phyloP scores from a whole-genome alignment of 2,888 invertebrate genomes.

The Leptothorax acervorum region DNA sequence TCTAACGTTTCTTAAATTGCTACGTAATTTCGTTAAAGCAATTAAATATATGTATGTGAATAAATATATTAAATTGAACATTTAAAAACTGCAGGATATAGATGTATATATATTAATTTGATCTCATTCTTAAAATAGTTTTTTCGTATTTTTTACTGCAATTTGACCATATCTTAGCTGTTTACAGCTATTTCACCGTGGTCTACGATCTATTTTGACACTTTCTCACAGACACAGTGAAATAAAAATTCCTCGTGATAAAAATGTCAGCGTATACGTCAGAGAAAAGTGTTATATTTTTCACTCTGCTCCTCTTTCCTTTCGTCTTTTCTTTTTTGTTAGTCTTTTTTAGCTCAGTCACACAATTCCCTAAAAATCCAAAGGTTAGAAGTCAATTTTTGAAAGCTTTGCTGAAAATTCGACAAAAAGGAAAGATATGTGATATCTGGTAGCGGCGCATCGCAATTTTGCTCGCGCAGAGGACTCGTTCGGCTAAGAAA shows the following conservation, averaged over 20 bases:
- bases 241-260: conserved; percentile 24
- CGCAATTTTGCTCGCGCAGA: neutral
- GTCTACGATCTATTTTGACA: conserved; percentile 11
- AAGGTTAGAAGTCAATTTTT: neutral
- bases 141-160: neutral
- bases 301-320: neutral
- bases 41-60: neutral
- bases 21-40: neutral
- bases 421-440: neutral
- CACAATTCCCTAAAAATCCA: neutral
- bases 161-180: conserved; percentile 6
- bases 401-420: neutral
- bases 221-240: conserved; percentile 4
- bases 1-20: neutral
- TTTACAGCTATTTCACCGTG: neutral
- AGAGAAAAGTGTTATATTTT: conserved; percentile 30
- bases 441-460: neutral
- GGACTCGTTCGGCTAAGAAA: conserved; percentile 1
- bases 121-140: neutral
- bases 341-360: neutral
- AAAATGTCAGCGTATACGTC: conserved; percentile 26
- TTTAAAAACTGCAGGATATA: neutral
- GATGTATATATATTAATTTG: neutral
- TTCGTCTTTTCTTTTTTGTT: neutral
- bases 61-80: neutral